Base-by-base conservation (phyloP, 1,140 invertebrate genomes). In the Tetragnatha versicolor region DNA sequence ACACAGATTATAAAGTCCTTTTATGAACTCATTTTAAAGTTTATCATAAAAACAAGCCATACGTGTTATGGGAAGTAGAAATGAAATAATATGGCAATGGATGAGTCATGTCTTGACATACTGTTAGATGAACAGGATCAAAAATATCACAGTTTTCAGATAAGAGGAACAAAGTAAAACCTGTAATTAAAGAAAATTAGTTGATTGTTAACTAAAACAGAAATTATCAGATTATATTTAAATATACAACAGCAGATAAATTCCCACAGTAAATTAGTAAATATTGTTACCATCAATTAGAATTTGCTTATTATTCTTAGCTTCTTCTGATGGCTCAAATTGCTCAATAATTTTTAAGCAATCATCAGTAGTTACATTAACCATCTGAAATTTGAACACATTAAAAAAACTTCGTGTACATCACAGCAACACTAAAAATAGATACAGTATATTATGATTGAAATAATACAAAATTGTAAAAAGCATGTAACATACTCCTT, bases 401-500 rank as follows among this genome's bases (percentile, higher is more conserved):
- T 42, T 29, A 63, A 20, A 63, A 63, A 63, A n/a, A n/a, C n/a
- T n/a, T n/a, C n/a, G n/a, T n/a, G n/a, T n/a, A n/a, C n/a, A n/a
- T n/a, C n/a, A 51, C n/a, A 53, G 33, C 14, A 20, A 17, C 2
- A 27, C 4, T 10, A 68, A 33, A 49, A 51, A 20, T 31, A 1
- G 51, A 20, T 22, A 49, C 2, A 33, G 12, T 31, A n/a, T n/a
- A 45, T 10, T n/a, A 65, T 20, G 5, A 65, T 10, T 22, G n/a
- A 65, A n/a, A 22, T 7, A 65, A 42, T 39, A 25, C 10, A 39
- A 65, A 65, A 39, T 7, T n/a, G n/a, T n/a, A n/a, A n/a, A n/a
- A n/a, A n/a, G n/a, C n/a, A n/a, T n/a, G n/a, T n/a, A n/a, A 85
- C 85, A 86, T 83, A 91, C 89, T 82, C 89, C 89, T 88, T 91